Percentiles rank a stretch among this genome's conserved stretches.
phyloP scores from a whole-genome alignment of 2,888 invertebrate species.

The Drosophila setosimentum region DNA sequence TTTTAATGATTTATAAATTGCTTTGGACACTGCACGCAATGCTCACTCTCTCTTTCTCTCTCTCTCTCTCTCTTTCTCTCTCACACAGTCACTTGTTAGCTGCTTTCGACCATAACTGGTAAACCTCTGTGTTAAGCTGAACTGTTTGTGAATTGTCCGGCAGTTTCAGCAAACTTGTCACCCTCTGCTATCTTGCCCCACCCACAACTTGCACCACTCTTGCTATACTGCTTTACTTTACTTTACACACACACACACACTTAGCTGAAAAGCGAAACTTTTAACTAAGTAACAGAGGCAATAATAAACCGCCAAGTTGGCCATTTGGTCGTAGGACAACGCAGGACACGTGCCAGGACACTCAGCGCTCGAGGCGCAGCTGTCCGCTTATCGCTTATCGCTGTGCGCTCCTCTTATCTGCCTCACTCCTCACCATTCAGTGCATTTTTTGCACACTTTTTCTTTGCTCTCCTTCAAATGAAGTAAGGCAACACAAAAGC shows the following conservation, averaged over 20 bases:
- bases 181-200: not conserved
- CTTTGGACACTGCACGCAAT: slow-evolving; percentile 2
- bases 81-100: slow-evolving; percentile 6
- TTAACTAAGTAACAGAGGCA: slow-evolving; percentile 60
- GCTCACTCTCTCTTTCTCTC: too few species aligned
- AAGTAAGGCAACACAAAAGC: slow-evolving; percentile 72
- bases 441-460: slow-evolving; percentile 1
- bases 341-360: slow-evolving; percentile 57
- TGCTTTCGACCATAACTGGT: slow-evolving; percentile 11
- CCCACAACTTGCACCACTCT: not conserved
- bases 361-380: slow-evolving; percentile 52
- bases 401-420: not conserved
- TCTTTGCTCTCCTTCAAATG: slow-evolving; percentile 41
- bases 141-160: slow-evolving; percentile 45
- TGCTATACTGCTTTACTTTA: too few species aligned
- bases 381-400: slow-evolving; percentile 57
- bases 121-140: slow-evolving; percentile 23
- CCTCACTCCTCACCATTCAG: too few species aligned
- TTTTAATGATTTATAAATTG: not conserved
- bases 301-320: slow-evolving; percentile 63
- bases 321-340: slow-evolving; percentile 30
- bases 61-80: not conserved
- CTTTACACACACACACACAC: not conserved
- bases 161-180: slow-evolving; percentile 46
- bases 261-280: slow-evolving; percentile 28